Conservation (phyloP, 2,888 invertebrate genomes). For the Thecocarcelia acutangulata region DNA sequence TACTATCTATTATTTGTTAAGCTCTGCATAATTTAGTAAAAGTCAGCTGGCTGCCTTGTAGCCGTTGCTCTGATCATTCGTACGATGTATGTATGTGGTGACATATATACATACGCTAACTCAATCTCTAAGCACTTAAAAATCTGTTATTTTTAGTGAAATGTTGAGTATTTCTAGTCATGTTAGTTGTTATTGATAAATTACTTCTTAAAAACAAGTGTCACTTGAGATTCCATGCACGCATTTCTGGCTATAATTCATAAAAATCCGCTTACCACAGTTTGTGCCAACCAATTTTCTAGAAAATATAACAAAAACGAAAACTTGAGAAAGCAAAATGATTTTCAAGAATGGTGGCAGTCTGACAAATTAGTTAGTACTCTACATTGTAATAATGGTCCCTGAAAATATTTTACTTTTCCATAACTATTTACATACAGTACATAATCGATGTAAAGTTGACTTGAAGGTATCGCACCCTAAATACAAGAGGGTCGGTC, state of each 20-base stretch:
- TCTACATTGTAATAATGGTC: too few species aligned
- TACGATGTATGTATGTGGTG: too few species aligned
- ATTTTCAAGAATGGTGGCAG: conserved; percentile 11
- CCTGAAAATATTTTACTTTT: too few species aligned
- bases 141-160: conserved; percentile 22
- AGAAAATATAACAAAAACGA: conserved; percentile 40
- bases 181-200: conserved; percentile 53
- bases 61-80: conserved; percentile 19
- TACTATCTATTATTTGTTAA: conserved; percentile 53
- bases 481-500: too few species aligned
- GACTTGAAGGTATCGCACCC: too few species aligned
- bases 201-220: conserved; percentile 63
- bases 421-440: too few species aligned
- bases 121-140: neutral
- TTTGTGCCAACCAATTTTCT: conserved; percentile 61
- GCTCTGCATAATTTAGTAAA: conserved; percentile 43
- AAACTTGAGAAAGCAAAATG: neutral
- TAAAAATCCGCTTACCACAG: conserved; percentile 65
- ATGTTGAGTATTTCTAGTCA: neutral
- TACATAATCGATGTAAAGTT: too few species aligned
- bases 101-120: conserved; percentile 16
- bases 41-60: conserved; percentile 10
- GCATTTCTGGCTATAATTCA: conserved; percentile 67
- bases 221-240: conserved; percentile 65
- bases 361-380: neutral